Evolutionary conservation across 2,113 vertebrate species (phyloP).

Genomic region (Clarias gariepinus): DNA sequence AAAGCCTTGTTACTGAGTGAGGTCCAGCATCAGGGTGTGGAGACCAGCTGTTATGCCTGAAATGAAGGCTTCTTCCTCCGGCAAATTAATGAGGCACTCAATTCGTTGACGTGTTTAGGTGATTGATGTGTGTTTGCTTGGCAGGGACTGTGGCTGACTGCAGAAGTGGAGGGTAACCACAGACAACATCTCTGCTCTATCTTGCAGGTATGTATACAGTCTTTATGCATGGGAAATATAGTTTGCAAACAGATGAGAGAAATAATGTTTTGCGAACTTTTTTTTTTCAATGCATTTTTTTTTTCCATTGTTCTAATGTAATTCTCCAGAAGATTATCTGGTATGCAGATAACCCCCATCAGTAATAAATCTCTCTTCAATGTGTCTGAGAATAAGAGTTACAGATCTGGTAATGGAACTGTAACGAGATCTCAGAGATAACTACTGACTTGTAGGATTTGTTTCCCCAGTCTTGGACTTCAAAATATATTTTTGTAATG

Average conservation of each 20-base stretch:
- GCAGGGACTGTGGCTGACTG: slow-evolving; percentile 20
- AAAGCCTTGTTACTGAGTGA: slow-evolving; percentile 30
- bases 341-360: not conserved
- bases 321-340: not conserved
- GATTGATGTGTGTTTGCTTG: slow-evolving; percentile 46
- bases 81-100: slow-evolving; percentile 42
- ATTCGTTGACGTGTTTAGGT: slow-evolving; percentile 18
- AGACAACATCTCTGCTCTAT: not conserved
- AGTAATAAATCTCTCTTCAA: not conserved
- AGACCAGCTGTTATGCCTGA: slow-evolving; percentile 44
- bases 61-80: slow-evolving; percentile 9
- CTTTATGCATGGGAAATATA: not conserved
- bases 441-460: not conserved
- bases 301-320: not conserved
- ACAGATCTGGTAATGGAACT: not conserved
- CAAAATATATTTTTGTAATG: not conserved
- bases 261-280: not conserved
- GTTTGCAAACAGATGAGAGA: no score
- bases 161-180: not conserved
- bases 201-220: slow-evolving; percentile 28
- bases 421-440: not conserved
- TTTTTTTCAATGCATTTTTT: not conserved
- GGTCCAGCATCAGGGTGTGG: slow-evolving; percentile 26
- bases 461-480: not conserved
- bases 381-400: not conserved